Evolutionary conservation across 2,113 vertebrate species (phyloP).

Genomic region (Sinocyclocheilus grahami): DNA sequence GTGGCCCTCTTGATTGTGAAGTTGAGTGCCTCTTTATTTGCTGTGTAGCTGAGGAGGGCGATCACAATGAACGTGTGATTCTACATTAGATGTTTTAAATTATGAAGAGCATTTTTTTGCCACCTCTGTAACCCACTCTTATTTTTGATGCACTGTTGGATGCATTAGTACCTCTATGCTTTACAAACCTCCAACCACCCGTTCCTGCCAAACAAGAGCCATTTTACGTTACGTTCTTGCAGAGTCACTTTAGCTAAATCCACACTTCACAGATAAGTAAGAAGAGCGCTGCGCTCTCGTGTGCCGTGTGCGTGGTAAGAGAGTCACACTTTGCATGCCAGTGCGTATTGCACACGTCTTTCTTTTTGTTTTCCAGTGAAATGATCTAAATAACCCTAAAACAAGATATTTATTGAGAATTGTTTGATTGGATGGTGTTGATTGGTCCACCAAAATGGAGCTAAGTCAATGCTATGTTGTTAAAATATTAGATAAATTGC

Average conservation of each 20-base stretch:
- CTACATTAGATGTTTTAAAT: constrained; percentile 5
- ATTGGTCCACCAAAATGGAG: not conserved
- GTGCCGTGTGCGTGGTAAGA: not conserved
- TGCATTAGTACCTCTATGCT: constrained; percentile 30
- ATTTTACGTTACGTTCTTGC: constrained; percentile 45
- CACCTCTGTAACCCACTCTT: constrained; percentile 21
- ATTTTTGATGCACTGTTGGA: constrained; percentile 10
- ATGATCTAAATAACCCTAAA: not conserved
- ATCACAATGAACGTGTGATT: constrained; percentile 1
- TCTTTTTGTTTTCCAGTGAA: not conserved
- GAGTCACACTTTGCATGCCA: constrained; percentile 22
- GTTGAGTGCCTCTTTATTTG: not conserved
- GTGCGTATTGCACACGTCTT: not conserved
- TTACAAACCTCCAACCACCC: constrained; percentile 9
- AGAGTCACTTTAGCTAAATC: constrained; percentile 48
- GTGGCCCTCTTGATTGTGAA: not conserved
- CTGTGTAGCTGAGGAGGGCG: not conserved
- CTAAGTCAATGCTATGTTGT: too few species aligned
- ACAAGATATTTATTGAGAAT: not conserved
- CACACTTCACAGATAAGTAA: constrained; percentile 56
- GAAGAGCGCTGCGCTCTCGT: constrained; percentile 24
- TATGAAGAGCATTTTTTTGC: not conserved
- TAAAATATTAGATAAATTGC: too few species aligned
- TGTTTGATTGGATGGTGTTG: not conserved
- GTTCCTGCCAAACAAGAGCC: constrained; percentile 26